phyloP scores from a whole-genome alignment of 2,113 vertebrate species.

The Arenaria interpres region DNA sequence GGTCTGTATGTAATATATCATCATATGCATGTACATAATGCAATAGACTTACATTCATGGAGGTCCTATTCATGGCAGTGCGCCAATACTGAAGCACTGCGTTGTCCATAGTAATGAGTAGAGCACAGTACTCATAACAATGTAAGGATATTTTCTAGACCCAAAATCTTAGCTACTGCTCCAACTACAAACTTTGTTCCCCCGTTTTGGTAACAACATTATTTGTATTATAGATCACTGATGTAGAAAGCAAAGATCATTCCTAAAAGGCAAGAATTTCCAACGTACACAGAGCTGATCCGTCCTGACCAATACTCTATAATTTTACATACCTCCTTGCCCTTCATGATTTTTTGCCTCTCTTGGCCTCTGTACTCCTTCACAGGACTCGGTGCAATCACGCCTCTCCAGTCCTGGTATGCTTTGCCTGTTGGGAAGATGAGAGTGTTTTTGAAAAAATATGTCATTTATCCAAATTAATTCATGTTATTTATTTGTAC shows the following conservation, averaged over 20 bases:
- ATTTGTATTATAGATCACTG: background rate
- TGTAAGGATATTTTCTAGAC: background rate
- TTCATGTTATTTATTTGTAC: background rate
- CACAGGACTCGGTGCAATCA: background rate
- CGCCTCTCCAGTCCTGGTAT: slow-evolving; percentile 37
- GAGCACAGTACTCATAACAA: background rate
- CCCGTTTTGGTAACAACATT: background rate
- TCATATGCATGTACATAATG: background rate
- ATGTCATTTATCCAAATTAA: background rate
- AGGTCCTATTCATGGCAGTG: background rate
- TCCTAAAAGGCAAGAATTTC: background rate
- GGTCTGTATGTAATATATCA: background rate
- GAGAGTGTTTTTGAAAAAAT: slow-evolving; percentile 14
- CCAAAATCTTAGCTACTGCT: background rate
- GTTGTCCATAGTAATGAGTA: background rate
- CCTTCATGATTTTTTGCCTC: background rate
- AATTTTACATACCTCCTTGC: background rate
- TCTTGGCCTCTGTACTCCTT: background rate
- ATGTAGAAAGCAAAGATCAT: background rate
- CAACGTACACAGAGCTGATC: background rate
- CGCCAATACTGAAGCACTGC: background rate
- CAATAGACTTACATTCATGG: background rate
- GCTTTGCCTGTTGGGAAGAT: slow-evolving; percentile 28
- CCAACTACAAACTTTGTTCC: background rate
- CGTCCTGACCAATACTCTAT: background rate